phyloP scores from a whole-genome alignment of 2,888 invertebrate genomes.

The Cosmopolites sordidus region DNA sequence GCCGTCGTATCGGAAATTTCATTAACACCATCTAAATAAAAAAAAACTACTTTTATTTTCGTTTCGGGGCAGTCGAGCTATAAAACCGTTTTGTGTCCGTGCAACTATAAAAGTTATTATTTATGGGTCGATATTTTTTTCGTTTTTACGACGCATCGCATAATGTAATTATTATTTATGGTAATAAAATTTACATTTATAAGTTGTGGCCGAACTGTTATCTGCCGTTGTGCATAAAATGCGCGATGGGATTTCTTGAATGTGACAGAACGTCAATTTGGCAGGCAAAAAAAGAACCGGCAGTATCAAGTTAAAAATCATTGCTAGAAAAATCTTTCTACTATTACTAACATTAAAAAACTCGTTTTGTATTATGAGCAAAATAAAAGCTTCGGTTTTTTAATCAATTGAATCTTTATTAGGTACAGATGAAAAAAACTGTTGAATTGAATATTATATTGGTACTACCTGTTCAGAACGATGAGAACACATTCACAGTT shows the following conservation, averaged over 20 bases:
- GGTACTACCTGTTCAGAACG: no score
- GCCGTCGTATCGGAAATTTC: slow-evolving; percentile 16
- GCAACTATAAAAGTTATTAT: slow-evolving; percentile 18
- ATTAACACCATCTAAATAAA: slow-evolving; percentile 22
- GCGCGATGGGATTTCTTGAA: neutral
- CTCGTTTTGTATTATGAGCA: no score
- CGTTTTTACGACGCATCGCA: slow-evolving; percentile 10
- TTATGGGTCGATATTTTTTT: slow-evolving; percentile 20
- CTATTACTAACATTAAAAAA: no score
- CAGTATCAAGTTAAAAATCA: no score
- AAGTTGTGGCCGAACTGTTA: slow-evolving; percentile 11
- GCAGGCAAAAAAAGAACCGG: no score
- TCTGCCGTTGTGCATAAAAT: slow-evolving; percentile 15
- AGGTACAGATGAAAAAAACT: no score
- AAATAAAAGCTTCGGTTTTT: no score
- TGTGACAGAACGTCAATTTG: slow-evolving; percentile 10
- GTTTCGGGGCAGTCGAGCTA: slow-evolving; percentile 4
- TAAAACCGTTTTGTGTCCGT: slow-evolving; percentile 13
- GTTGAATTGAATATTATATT: no score
- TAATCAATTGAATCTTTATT: no score
- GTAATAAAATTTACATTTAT: slow-evolving; percentile 24
- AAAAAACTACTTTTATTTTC: slow-evolving; percentile 13
- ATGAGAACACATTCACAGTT: no score
- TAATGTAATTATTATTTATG: slow-evolving; percentile 21
- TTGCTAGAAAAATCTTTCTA: no score